phyloP scores from a whole-genome alignment of 2,797 vertebrate genomes.

The Myotis pilosus region DNA sequence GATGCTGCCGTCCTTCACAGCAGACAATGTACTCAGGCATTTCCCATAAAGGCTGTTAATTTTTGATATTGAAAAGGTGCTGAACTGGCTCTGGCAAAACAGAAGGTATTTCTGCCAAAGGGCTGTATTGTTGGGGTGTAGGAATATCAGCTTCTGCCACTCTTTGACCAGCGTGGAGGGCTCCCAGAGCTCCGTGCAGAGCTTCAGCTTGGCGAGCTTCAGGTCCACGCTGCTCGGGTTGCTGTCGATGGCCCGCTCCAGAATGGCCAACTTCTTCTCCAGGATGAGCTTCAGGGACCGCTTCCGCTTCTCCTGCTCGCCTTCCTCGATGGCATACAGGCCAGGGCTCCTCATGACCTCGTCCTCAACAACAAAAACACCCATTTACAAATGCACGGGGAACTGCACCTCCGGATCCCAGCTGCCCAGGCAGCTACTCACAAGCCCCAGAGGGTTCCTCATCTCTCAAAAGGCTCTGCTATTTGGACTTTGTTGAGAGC shows the following conservation, averaged over 20 bases:
- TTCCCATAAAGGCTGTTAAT: conserved; percentile 92
- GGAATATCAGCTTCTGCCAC: conserved; percentile 97
- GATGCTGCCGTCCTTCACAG: conserved; percentile 94
- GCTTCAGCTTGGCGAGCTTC: conserved; percentile 90
- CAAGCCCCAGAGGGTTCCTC: neutral
- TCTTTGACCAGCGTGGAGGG: conserved; percentile 90
- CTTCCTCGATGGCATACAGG: conserved; percentile 80
- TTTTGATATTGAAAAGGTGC: conserved; percentile 92
- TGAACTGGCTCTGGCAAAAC: conserved; percentile 96
- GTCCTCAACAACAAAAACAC: conserved; percentile 85
- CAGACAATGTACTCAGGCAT: conserved; percentile 93
- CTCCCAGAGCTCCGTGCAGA: conserved; percentile 95
- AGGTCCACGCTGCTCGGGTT: conserved; percentile 91
- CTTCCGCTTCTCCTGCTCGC: conserved; percentile 84
- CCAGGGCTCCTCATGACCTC: conserved; percentile 86
- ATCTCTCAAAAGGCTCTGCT: neutral
- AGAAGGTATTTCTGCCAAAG: conserved; percentile 94
- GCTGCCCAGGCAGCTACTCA: rapidly evolving
- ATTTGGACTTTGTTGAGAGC: neutral
- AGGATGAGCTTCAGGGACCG: conserved; percentile 88
- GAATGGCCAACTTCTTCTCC: conserved; percentile 95
- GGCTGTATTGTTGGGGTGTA: conserved; percentile 93
- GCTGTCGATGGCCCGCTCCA: conserved; percentile 92
- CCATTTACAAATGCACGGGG: neutral
- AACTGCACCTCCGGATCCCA: rapidly evolving